Base-by-base conservation (phyloP, 2,797 vertebrate genomes). In the Calcarius lapponicus region DNA sequence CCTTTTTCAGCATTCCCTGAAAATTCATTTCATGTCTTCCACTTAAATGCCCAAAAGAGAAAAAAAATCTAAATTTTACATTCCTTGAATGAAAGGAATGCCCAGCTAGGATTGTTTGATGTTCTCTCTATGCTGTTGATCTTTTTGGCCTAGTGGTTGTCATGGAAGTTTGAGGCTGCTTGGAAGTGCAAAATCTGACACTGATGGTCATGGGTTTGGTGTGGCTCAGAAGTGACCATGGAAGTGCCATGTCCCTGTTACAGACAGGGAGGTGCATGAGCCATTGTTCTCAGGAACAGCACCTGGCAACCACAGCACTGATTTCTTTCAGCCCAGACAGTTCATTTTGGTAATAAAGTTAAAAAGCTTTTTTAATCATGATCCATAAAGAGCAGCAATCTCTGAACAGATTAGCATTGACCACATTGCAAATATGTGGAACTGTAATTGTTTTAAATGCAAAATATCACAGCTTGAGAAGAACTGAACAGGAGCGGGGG, bases 401-500 rank as follows among this genome's bases (percentile, higher is more conserved):
- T 81, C 29, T 34, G 51, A 38, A 54, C 3, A 5, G 24, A 34
- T 75, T 78, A 50, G 10, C 22, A 36, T 7, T 36, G 48, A 62
- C 74, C 42, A 9, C 10, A 2, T 54, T 65, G 60, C 38, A 85
- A 69, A 25, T 65, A n/a, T 2, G 16, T 86, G 50, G 38, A 51
- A 65, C 47, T 32, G 6, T 11, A 21, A 25, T 65, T 45, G 25
- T 31, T 81, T 73, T 36, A 80, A 73, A 71, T 40, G 36, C 28
- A 76, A 79, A 85, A 13, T 83, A 10, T 62, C 31, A 20, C 28
- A 40, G 7, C 29, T 80, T 94, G 64, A 42, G 47, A 60, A 80
- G 26, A 25, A 43, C 26, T 70, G 38, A 70, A 50, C 0, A 2
- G 17, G 3, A 6, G 1, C 4, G 7, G 12, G 9, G 15, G 6